A percentile compares a stretch with the other conserved stretches of the same genome.
Conservation (phyloP, 2,797 vertebrate genomes). For the Melanotaenia pygmaea region DNA sequence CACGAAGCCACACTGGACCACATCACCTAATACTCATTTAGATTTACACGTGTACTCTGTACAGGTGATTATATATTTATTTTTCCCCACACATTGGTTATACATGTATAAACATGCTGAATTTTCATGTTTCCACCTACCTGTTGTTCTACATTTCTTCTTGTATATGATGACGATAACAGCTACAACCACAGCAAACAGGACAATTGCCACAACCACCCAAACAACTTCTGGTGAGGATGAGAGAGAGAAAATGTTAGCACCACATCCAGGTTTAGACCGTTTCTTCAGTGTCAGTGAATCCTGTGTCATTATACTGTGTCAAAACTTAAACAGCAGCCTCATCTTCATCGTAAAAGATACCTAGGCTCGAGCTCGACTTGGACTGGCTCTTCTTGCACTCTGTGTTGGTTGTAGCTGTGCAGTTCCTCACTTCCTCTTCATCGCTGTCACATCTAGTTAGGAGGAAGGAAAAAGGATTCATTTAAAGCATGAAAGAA, state of each 20-base stretch:
- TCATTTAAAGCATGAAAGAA: neutral
- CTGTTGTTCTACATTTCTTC: neutral
- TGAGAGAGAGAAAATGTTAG: neutral
- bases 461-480: neutral
- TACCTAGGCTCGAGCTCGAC: slow-evolving; percentile 38
- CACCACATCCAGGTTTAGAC: too few species aligned
- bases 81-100: neutral
- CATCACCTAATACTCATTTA: neutral
- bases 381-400: slow-evolving; percentile 63
- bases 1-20: neutral
- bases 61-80: neutral
- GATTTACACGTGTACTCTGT: neutral
- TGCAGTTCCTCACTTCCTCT: slow-evolving; percentile 71
- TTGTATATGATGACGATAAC: too few species aligned
- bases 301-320: neutral
- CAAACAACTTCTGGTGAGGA: too few species aligned
- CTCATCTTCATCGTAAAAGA: too few species aligned
- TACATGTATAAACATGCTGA: neutral
- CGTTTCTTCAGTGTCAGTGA: too few species aligned
- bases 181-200: neutral
- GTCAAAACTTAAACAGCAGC: too few species aligned
- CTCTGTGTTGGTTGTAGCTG: slow-evolving; percentile 63
- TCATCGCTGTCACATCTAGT: slow-evolving; percentile 75
- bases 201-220: too few species aligned
- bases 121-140: neutral